Percentiles rank a stretch among this genome's conserved stretches.
These are phyloP conservation scores for Dysidea cf. avara DNA, from an alignment of 37 sponge, comb jelly and placozoan species.

Conservation along the genomic window DNA sequence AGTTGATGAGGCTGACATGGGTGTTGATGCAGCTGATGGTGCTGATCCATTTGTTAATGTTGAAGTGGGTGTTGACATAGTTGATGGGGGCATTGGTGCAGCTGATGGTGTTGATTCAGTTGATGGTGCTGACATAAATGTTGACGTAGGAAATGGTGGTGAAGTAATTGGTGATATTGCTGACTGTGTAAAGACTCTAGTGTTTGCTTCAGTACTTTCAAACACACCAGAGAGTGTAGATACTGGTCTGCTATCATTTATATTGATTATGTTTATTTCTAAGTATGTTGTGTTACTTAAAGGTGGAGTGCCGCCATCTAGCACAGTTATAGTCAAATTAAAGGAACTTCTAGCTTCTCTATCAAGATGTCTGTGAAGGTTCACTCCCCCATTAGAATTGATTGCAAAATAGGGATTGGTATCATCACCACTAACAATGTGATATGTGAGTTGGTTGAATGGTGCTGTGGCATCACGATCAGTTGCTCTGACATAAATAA, in stretches of 20 bases:
- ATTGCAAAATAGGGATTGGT: too few relatives aligned
- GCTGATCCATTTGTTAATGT: too few relatives aligned
- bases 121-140: too few relatives aligned
- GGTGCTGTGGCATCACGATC: constrained; percentile 5
- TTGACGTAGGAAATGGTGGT: too few relatives aligned
- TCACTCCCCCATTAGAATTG: constrained; percentile 20
- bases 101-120: too few relatives aligned
- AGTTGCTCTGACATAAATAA: not conserved
- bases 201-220: constrained; percentile 34
- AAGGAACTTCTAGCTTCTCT: constrained; percentile 32
- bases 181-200: constrained; percentile 4
- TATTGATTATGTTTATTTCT: constrained; percentile 37
- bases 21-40: too few relatives aligned
- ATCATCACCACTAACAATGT: not conserved
- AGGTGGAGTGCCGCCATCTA: constrained; percentile 24
- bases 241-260: constrained; percentile 50
- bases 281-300: constrained; percentile 3
- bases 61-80: too few relatives aligned
- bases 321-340: constrained; percentile 40
- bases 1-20: too few relatives aligned
- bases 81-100: too few relatives aligned
- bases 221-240: constrained; percentile 32
- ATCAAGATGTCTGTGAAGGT: constrained; percentile 41
- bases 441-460: not conserved
- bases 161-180: too few relatives aligned